Evolutionary conservation across 2,113 vertebrate species (phyloP), one percentile per base, ranked within the genome.

Genomic region (Microcebus ravelobensis): DNA sequence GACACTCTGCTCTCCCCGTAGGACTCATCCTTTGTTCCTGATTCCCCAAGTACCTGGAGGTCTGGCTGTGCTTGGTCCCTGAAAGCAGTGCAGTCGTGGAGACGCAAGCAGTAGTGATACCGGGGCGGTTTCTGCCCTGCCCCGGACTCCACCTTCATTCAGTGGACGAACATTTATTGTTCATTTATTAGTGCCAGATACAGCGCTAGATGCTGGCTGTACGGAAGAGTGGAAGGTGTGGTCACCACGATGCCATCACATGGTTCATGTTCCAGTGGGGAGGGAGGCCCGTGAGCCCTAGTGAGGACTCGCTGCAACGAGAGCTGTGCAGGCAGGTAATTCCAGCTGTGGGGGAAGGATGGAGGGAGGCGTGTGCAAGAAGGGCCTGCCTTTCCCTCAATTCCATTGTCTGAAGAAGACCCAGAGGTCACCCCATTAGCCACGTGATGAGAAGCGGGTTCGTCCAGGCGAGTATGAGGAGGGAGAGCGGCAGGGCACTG

Each of bases 221-320:
- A 39, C 36, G n/a, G 23, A 67, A 34, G 42, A 73, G 45, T 7
- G 29, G 67, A 39, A 31, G n/a, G 1, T 7, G 5, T 59, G 77
- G 76, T 52, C 45, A 48, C 15, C 52, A 18, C 17, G 52, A 55
- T 17, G 17, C 27, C 1, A 29, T 45, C 5, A 1, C 10, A 0
- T 34, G 13, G 31, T 34, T 59, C 20, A 23, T 1, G 20, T 45
- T 52, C 67, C 29, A 31, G 3, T 0, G 23, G 48, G 67, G n/a
- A 73, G 8, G 52, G 21, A 88, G 50, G 63, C 36, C 63, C 34
- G 57, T 6, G 39, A 42, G 65, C 8, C 34, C 17, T 2, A 13
- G 25, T 21, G 4, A 61, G 34, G 50, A 61, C 17, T 36, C 1
- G 1, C n/a, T 4, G 18, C 2, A 4, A 12, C 4, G 8, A 48